phyloP scores from a whole-genome alignment of 2,888 invertebrate genomes.

The Sesamia inferens region DNA sequence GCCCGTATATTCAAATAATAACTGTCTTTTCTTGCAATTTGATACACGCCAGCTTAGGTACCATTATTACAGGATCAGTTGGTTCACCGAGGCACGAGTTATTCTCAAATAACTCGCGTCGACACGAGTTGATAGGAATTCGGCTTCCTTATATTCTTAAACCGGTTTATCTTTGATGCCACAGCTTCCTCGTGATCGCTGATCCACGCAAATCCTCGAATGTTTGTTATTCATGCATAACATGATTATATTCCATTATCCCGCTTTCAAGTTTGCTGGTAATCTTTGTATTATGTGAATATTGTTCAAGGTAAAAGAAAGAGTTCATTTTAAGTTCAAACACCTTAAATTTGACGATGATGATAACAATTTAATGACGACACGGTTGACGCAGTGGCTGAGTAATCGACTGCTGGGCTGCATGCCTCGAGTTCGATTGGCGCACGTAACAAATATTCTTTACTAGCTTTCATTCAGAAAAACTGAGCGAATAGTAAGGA shows the following conservation, averaged over 20 bases:
- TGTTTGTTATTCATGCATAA: slow-evolving; percentile 15
- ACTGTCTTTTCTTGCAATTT: background rate
- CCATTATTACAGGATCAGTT: background rate
- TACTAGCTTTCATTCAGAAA: too few species aligned
- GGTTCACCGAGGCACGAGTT: background rate
- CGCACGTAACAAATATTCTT: too few species aligned
- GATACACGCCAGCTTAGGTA: background rate
- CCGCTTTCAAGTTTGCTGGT: background rate
- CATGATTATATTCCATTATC: slow-evolving; percentile 18
- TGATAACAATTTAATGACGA: background rate
- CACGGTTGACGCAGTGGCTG: too few species aligned
- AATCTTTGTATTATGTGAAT: background rate
- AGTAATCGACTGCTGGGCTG: too few species aligned
- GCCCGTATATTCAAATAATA: background rate
- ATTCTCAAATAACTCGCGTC: background rate
- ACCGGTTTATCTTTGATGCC: slow-evolving; percentile 19
- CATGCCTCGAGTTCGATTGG: too few species aligned
- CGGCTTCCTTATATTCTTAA: background rate
- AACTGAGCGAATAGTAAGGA: too few species aligned
- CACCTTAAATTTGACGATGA: background rate
- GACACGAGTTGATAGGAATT: background rate
- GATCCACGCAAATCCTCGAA: slow-evolving; percentile 20
- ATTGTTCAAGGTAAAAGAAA: background rate
- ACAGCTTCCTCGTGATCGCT: slow-evolving; percentile 8
- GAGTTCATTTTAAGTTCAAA: background rate